Evolutionary conservation across 2,113 vertebrate genomes (phyloP).

Genomic region (Myotis brandtii): DNA sequence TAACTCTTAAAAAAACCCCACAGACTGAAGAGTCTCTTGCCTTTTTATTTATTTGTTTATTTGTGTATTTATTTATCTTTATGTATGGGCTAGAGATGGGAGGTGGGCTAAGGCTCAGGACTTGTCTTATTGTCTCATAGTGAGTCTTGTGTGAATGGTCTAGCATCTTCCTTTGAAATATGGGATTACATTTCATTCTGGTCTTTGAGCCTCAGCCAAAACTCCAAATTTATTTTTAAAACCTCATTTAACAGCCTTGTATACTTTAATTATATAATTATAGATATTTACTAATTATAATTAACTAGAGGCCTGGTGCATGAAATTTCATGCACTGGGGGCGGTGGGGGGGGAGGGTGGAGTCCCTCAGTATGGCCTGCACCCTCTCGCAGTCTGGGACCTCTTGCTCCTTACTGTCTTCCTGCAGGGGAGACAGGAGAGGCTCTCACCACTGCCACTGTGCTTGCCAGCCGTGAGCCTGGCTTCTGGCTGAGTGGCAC

Average conservation of each 20-base stretch:
- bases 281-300: constrained; percentile 10
- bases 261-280: not conserved
- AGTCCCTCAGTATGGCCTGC: too few species aligned
- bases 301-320: not conserved
- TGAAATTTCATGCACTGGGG: too few species aligned
- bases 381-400: too few species aligned
- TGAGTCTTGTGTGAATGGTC: not conserved
- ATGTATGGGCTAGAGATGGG: not conserved
- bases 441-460: too few species aligned
- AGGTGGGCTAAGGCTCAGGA: not conserved
- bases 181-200: not conserved
- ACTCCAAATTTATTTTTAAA: constrained; percentile 29
- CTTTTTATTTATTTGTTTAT: not conserved
- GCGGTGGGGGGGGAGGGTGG: too few species aligned
- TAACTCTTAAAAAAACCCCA: not conserved
- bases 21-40: not conserved
- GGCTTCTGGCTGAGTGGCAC: too few species aligned
- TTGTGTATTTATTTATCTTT: not conserved
- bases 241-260: not conserved
- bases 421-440: too few species aligned
- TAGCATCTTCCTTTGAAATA: constrained; percentile 20
- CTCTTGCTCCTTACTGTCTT: too few species aligned
- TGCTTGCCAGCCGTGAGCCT: too few species aligned
- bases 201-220: not conserved
- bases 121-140: not conserved